Base-by-base conservation (phyloP, 1,140 invertebrate genomes). In the Heliconius congener region DNA sequence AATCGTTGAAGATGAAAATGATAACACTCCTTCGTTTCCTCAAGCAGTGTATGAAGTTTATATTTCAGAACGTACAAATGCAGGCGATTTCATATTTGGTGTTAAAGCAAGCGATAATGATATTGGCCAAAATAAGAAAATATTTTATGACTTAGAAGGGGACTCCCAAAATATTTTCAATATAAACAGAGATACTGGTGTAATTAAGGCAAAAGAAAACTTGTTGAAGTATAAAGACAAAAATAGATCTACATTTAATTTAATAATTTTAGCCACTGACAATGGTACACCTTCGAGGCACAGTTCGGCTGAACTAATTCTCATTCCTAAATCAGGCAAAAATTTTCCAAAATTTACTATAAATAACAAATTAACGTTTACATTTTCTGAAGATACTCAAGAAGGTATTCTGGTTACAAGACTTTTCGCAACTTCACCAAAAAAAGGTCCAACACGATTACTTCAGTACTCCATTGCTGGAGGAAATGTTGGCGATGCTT, bases 381-480 rank as follows among this genome's bases (percentile, higher is more conserved):
- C 96, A 5, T 94, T 98, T 55, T 95, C 96, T 1, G 98, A 99
- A 95, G 97, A 98, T 91, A 96, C 97, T 2, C 95, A 95, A 3
- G 96, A 97, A 85, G 97, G 97, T 2, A 96, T 96, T 85, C 87
- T 97, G 39, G 96, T 98, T 42, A 97, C 97, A 8, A 96, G 96
- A 85, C 88, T 98, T 18, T 95, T 94, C 80, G 97, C 97, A 1
- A 96, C 96, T 78, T 97, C 97, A 0, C 97, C 97, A 0, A 98
- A 98, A 87, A 95, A 95, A 74, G 97, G 96, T 1, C 91, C 96
- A 6, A 93, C 94, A 13, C 96, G 96, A 3, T 96, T 96, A 79
- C 94, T 98, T 27, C 95, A 96, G 71, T 99, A 97, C 90, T 96
- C 96, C 23, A 98, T 99, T 83, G 98, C 98, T 23, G 98, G 98